These are phyloP conservation scores for Periplaneta americana DNA, from an alignment of 1,140 invertebrate genomes.

Conservation along the genomic window DNA sequence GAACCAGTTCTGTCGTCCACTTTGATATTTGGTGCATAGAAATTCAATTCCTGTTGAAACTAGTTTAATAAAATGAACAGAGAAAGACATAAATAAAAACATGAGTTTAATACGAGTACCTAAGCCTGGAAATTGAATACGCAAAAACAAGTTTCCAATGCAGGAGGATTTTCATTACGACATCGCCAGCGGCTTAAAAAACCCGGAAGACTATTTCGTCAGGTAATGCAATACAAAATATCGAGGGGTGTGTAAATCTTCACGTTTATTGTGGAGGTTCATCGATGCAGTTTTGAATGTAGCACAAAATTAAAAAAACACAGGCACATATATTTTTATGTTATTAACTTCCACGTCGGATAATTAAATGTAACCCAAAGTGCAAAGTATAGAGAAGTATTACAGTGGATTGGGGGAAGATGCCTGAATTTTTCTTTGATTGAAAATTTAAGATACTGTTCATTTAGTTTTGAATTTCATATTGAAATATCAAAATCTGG, in stretches of 20 bases:
- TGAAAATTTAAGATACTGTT: too few species aligned
- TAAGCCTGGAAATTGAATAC: not conserved
- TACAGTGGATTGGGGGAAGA: too few species aligned
- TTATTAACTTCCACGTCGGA: too few species aligned
- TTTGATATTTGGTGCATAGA: not conserved
- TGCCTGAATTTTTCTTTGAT: too few species aligned
- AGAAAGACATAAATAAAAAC: not conserved
- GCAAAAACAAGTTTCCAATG: not conserved
- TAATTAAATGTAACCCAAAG: not conserved
- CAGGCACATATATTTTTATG: not conserved
- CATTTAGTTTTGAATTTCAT: too few species aligned
- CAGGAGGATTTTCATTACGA: not conserved
- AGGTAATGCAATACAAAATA: not conserved
- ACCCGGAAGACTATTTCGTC: not conserved
- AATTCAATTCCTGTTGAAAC: not conserved
- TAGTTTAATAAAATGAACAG: not conserved
- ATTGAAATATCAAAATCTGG: too few species aligned
- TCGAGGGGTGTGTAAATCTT: not conserved
- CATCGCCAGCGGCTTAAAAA: not conserved
- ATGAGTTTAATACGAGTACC: too few species aligned
- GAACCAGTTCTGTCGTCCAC: not conserved
- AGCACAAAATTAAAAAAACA: not conserved
- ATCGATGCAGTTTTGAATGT: not conserved
- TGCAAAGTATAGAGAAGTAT: not conserved
- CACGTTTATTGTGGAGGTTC: too few species aligned